phyloP scores from a whole-genome alignment of 2,888 invertebrate genomes.

The Perizoma affinitatum region DNA sequence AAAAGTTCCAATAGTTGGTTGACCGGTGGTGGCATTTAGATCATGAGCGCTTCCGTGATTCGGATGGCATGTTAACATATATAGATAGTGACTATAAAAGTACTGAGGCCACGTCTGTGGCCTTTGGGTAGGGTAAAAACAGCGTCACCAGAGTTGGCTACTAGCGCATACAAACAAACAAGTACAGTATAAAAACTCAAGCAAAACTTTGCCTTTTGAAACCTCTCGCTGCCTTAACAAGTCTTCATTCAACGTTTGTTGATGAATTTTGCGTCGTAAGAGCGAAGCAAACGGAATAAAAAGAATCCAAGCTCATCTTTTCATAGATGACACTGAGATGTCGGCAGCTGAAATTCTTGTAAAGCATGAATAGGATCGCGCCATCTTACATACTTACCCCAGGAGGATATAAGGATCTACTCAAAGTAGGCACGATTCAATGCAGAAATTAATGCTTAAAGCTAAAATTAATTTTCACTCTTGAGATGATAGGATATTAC shows the following conservation, averaged over 20 bases:
- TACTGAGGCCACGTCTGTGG: too few relatives aligned
- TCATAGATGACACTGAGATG: constrained; percentile 3
- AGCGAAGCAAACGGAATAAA: constrained; percentile 13
- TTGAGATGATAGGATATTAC: too few relatives aligned
- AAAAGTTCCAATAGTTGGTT: too few relatives aligned
- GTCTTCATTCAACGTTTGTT: constrained; percentile 5
- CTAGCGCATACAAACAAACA: background rate
- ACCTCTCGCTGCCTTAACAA: background rate
- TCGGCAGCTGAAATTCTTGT: constrained; percentile 10
- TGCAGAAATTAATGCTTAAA: too few relatives aligned
- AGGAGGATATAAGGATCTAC: background rate
- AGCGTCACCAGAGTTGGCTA: too few relatives aligned
- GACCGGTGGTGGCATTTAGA: too few relatives aligned
- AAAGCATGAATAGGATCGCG: constrained; percentile 15
- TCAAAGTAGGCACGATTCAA: too few relatives aligned
- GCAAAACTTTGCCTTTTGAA: background rate
- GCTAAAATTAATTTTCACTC: too few relatives aligned
- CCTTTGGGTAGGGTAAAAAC: too few relatives aligned
- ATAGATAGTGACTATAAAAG: too few relatives aligned
- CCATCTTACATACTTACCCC: constrained; percentile 7
- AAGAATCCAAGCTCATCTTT: constrained; percentile 13
- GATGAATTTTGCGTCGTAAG: constrained; percentile 6
- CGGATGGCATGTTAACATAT: too few relatives aligned
- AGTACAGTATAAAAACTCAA: background rate
- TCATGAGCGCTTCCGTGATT: too few relatives aligned